Evolutionary conservation across 2,113 vertebrate genomes (phyloP), one percentile per base, ranked within the genome.

Genomic region (Gnathonemus echidnorhynchus): DNA sequence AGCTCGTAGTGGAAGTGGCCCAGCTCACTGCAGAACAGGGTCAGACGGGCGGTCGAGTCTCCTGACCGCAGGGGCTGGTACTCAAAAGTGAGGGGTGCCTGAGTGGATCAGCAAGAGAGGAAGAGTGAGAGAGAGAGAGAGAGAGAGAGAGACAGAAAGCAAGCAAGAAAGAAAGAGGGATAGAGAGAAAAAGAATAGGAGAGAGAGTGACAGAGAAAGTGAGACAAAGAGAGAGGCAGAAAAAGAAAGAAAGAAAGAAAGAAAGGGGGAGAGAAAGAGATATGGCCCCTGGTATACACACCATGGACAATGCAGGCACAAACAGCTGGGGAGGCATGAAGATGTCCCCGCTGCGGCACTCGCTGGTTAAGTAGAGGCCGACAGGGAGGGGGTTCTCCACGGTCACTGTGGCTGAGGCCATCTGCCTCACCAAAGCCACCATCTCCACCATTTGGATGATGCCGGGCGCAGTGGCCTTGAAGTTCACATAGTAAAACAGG

Each of bases 381-480:
- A 89, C 85, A n/a, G 91, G 91, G 91, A 98, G 93, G 0, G 97
- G 97, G 93, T 98, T 99, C 91, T 97, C 96, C 93, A 98, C 90
- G 52, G 93, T 94, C 87, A 97, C 42, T 0, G 90, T 92, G 84
- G 95, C 95, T 0, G 94, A 95, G 0, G 90, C 88, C 2, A 89
- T 95, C 92, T 95, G 96, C 3, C 96, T 95, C 27, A 97, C 96
- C 0, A 94, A 46, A 0, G 95, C 92, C 5, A 66, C 92, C 95
- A 98, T 90, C 92, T 97, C 93, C 0, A 97, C 92, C 58, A 94
- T 95, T 83, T 94, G 94, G 27, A 96, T 90, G 46, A 96, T 90
- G 11, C 94, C 96, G 0, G 96, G 94, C 17, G 96, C n/a, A 0
- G 93, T 95, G 87, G 93, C 95, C 91, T 95, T 96, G 93, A 97